Evolutionary conservation across 1,140 invertebrate genomes (phyloP), one percentile per base, ranked within the genome.

Genomic region (Olivierus martensii): DNA sequence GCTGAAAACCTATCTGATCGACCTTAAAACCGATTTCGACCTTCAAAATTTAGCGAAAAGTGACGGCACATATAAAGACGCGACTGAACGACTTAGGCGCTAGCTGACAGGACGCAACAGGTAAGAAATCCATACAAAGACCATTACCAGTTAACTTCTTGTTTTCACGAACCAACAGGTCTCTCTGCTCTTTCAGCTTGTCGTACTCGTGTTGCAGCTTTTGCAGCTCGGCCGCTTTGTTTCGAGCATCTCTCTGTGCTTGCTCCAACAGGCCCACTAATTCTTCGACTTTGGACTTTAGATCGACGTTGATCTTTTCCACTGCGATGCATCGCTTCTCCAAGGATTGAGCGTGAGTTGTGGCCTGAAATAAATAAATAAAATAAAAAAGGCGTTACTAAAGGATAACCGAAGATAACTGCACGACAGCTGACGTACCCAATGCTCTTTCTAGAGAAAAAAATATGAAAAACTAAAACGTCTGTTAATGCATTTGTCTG

Each of bases 111-210:
- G 9, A 28, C 9, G 4, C 28, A 6, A 28, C 4, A 28, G 28
- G 28, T 28, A 28, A 28, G 28, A 28, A 28, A 6, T 28, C 28
- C 4, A 4, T 9, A 28, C 4, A 18, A 52, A 10, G 18, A 46
- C 2, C 42, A 45, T 68, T 77, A 77, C 66, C 95, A 5, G 43
- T 38, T 0, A 57, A 75, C 75, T 95, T 95, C 80, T 94, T 94
- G 77, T 94, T 93, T 68, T 96, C 92, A 63, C 91, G 79, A 58
- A 78, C 78, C 49, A 96, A 76, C 62, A 81, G 80, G 65, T 92
- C 89, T 72, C 92, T 92, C 64, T 87, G 78, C 67, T 95, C 91
- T 57, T 89, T 80, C 55, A 88, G 87, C 74, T 94, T 95, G 72
- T 96, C 91, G 63, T 93, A 77, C 70, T 93, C 88, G 63, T 90